Percentiles rank a stretch among this genome's conserved stretches.
Evolutionary conservation across 2,797 vertebrate genomes (phyloP).

Genomic region (Coracias cyanogaster): DNA sequence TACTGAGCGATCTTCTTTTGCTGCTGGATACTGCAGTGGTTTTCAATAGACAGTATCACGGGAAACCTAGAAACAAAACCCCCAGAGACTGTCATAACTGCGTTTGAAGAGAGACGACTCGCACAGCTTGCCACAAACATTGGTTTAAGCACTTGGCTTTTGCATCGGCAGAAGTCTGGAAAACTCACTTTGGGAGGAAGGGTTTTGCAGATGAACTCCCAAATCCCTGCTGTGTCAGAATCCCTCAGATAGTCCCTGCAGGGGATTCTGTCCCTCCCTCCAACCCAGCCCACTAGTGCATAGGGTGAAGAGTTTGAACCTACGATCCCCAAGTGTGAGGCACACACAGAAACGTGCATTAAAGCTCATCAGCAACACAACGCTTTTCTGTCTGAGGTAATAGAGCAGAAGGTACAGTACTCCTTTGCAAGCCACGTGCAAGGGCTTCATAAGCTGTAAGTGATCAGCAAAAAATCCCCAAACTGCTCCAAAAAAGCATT

Average conservation of each 20-base stretch:
- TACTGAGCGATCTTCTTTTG: constrained; percentile 97
- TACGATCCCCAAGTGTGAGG: background rate
- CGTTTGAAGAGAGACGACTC: background rate
- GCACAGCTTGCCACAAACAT: background rate
- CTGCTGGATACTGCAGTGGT: constrained; percentile 96
- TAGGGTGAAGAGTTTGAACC: background rate
- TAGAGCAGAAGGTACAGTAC: background rate
- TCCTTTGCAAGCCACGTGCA: background rate
- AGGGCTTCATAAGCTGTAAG: background rate
- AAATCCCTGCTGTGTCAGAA: background rate
- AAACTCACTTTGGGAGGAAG: background rate
- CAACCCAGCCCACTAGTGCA: background rate
- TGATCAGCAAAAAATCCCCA: background rate
- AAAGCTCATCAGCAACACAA: background rate
- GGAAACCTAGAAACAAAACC: constrained; percentile 84
- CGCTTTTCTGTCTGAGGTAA: background rate
- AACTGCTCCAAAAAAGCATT: background rate
- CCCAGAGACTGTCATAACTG: background rate
- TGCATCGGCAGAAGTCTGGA: background rate
- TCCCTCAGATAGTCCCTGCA: background rate
- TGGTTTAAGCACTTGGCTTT: background rate
- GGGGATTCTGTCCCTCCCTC: background rate
- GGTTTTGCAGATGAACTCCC: background rate
- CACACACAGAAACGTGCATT: background rate
- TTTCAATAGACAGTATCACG: constrained; percentile 95